Base-by-base conservation (phyloP, 2,797 vertebrate genomes). In the Acrossocheilus wenchowensis region DNA sequence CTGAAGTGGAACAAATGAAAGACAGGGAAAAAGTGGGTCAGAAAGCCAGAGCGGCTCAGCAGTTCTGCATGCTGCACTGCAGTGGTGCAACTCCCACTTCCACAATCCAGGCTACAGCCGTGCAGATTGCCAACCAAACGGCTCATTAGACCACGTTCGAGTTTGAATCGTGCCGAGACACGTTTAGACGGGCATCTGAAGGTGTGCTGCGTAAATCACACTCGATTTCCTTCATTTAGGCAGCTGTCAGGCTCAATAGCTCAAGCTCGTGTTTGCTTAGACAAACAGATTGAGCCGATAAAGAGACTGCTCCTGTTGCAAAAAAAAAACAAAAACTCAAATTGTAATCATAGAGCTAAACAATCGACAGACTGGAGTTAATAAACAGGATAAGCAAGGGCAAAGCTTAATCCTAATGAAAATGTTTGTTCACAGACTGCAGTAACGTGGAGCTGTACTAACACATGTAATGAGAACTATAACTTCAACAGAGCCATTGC, bases 1-100 rank as follows among this genome's bases (percentile, higher is more conserved):
- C 86, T 86, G 79, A 89, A 89, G 87, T 89, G 88, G 86, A 89
- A 87, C 82, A 84, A 90, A 89, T 81, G 81, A 87, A 82, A 79
- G 82, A 66, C 50, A 77, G 57, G 69, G 48, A 52, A 41, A 84
- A 89, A 90, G 82, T 90, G 90, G 90, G 90, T 89, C 88, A 90
- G 83, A 81, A 88, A 84, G 45, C 39, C 75, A 60, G 87, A 81
- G 69, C 81, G 69, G 87, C 77, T 82, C 74, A 78, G 81, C 73
- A 30, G 17, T 57, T 77, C 73, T 66, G 60, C 82, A 82, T 87
- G 78, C 86, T 82, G 89, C 89, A 89, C 81, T 88, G 88, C 86
- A 86, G 89, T 86, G 86, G 83, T 80, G 82, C 69, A 4, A 60
- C 66, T 79, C 77, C 57, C 84, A 77, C 81, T 74, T 75, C 81